Base-by-base conservation (phyloP, 2,888 invertebrate genomes). In the Polydrusus pterygomalis region DNA sequence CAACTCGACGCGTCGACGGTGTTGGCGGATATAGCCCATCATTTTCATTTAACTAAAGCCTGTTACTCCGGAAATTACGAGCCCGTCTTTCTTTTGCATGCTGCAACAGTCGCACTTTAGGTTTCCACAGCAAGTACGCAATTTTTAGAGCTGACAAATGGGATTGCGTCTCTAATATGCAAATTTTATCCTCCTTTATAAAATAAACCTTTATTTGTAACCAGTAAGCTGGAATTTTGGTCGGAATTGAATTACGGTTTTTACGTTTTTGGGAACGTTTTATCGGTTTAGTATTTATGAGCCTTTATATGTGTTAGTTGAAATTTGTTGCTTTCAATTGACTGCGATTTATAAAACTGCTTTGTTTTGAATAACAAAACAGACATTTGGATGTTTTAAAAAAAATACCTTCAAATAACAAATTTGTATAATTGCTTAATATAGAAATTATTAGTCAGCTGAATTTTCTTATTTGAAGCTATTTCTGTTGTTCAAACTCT, bases 21-120 rank as follows among this genome's bases (percentile, higher is more conserved):
- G 20, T 20, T 51, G 51, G 11, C n/a, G 51, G 51, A 51, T 51
- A 51, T 51, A 51, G 51, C 51, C 20, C 20, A 51, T 18, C 25
- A 25, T 54, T 54, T 54, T 54, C 54, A 54, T 54, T 54, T 54
- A 25, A 54, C 54, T 54, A 54, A 54, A 54, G 25, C 54, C 18
- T 54, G 54, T 54, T 54, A 30, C 30, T n/a, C 54, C 54, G 25
- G 54, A 54, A 54, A 54, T 25, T 54, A 54, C 54, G 54, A 30
- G 18, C n/a, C 3, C 20, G 11, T n/a, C 20, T 54, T 54, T 25
- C 25, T 54, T 54, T 54, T n/a, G n/a, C 20, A 54, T 30, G 25
- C 25, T 54, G 25, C 25, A 54, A 25, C 25, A 54, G 30, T 30
- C 54, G 30, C 54, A 54, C 54, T 54, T 54, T 54, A 54, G 25